Conservation (phyloP, 2,113 vertebrate genomes). For the Panthera leo region DNA sequence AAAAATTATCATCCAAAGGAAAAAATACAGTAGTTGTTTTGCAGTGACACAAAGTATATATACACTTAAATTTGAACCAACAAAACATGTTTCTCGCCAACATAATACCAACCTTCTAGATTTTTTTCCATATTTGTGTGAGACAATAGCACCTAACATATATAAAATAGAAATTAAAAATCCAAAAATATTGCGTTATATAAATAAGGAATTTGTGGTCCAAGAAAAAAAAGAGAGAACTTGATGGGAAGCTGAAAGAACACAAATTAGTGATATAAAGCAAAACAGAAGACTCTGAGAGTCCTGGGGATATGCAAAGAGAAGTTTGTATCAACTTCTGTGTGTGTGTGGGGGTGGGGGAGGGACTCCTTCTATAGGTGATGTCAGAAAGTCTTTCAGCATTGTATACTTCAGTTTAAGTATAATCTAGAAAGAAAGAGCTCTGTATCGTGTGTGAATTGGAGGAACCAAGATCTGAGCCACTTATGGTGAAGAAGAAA, state of each 20-base stretch:
- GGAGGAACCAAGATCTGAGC: background rate
- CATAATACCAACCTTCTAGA: background rate
- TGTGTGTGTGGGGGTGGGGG: too few species aligned
- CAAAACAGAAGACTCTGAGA: background rate
- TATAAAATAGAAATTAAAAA: background rate
- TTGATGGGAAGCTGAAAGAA: background rate
- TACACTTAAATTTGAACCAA: background rate
- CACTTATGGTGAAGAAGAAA: background rate
- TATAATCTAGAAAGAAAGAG: background rate
- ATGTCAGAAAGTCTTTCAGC: background rate
- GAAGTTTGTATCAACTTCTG: background rate
- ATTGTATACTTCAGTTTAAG: background rate
- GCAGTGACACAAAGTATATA: background rate
- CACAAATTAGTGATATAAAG: background rate
- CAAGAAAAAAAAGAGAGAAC: background rate
- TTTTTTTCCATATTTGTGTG: background rate
- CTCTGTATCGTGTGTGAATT: fast-evolving
- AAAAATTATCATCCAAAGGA: background rate
- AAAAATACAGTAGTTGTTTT: background rate
- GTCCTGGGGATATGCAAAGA: background rate
- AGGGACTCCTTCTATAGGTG: background rate
- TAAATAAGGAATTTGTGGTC: background rate
- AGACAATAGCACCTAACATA: background rate
- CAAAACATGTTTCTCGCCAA: background rate
- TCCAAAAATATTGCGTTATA: background rate